These are phyloP conservation scores for Manacus vitellinus DNA, from an alignment of 2,113 vertebrate species.

Conservation along the genomic window DNA sequence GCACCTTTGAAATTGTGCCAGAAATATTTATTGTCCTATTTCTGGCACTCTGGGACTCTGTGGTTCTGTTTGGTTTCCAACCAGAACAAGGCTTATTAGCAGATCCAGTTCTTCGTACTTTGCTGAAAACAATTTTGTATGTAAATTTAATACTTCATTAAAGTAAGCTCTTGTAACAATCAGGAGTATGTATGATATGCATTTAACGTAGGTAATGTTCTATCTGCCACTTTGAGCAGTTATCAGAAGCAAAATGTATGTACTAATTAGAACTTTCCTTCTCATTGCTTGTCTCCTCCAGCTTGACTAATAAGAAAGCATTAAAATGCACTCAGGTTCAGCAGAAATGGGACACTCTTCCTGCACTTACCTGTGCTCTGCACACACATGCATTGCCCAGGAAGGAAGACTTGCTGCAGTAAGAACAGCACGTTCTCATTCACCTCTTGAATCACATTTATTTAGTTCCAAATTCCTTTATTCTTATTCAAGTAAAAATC, in stretches of 20 bases:
- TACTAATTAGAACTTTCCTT: conserved; percentile 62
- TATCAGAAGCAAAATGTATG: conserved; percentile 60
- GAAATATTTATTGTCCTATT: conserved; percentile 80
- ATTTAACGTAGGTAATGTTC: conserved; percentile 23
- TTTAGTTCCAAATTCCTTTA: conserved; percentile 17
- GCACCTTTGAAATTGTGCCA: conserved; percentile 81
- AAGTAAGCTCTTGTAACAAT: conserved; percentile 42
- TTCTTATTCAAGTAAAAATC: conserved; percentile 33
- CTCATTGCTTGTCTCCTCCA: conserved; percentile 61
- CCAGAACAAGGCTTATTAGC: conserved; percentile 68
- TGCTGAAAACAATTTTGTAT: conserved; percentile 56
- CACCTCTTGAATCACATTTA: not conserved
- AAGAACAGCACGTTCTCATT: not conserved
- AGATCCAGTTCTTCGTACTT: conserved; percentile 62
- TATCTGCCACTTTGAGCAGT: conserved; percentile 15
- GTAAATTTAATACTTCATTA: conserved; percentile 61
- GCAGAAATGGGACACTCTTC: not conserved
- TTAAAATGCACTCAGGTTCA: conserved; percentile 33
- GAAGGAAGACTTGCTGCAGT: not conserved
- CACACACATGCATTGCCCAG: not conserved
- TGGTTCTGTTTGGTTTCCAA: conserved; percentile 71
- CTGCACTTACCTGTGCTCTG: not conserved
- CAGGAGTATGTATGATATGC: conserved; percentile 7
- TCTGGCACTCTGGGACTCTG: conserved; percentile 66
- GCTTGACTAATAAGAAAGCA: conserved; percentile 41